Base-by-base conservation (phyloP, 2,888 invertebrate genomes). In the Callyntrura sp. region DNA sequence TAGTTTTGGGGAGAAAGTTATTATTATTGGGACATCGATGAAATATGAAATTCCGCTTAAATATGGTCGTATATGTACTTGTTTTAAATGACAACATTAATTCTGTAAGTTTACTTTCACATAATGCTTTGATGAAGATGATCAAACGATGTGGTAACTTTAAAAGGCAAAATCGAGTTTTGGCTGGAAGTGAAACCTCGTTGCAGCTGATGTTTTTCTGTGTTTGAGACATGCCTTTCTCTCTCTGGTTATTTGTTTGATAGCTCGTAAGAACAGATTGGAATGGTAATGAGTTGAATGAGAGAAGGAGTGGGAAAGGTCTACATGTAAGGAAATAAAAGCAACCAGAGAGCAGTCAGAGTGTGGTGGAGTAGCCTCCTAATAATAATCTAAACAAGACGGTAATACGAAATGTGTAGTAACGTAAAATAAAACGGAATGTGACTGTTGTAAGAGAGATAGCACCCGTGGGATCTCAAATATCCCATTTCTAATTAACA, bases 401-500 rank as follows among this genome's bases (percentile, higher is more conserved):
- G 55, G 28, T 79, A 28, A 9, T 11, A 25, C 14, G 28, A 35
- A 79, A 57, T 79, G 35, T 79, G 79, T 28, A 79, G 79, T 57
- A 70, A 81, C 68, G 76, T 83, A 87, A 90, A 68, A 87, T 92
- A 88, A 92, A 92, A 90, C 83, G 82, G 90, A 90, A 91, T 90
- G 90, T 92, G 92, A 92, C 92, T 91, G 90, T 89, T 85, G 91
- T 84, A 93, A 93, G 93, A 93, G 92, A 93, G 93, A 93, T 93
- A 91, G 91, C 90, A 88, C 93, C 90, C 93, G 48, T 17, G 93
- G 92, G 93, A 92, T 11, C 57, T 60, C 76, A 90, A 90, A 89
- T 91, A 91, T 92, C 92, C 92, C 92, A 92, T 92, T 93, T 92
- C 92, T 93, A 93, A 93, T 93, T 93, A 93, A 93, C 93, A 93